Conservation (phyloP, 2,113 vertebrate species). For the Benitochromis conjunctus region DNA sequence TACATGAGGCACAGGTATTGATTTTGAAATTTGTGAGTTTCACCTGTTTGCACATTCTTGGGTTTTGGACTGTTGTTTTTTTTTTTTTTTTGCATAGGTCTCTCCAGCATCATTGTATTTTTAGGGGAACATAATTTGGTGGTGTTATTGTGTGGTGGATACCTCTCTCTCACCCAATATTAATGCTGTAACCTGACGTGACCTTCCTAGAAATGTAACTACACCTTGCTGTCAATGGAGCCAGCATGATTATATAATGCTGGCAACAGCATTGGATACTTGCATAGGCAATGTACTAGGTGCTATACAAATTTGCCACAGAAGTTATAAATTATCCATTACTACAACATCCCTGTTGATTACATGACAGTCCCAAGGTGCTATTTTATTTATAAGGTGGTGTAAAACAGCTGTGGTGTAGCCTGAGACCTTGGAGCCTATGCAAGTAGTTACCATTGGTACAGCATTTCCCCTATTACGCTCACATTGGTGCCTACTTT, state of each 20-base stretch:
- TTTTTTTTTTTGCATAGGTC: background rate
- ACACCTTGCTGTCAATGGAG: background rate
- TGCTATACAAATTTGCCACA: background rate
- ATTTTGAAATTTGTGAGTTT: background rate
- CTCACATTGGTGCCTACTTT: background rate
- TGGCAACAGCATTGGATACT: background rate
- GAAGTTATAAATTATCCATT: background rate
- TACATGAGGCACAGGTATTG: fast-evolving
- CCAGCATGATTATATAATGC: background rate
- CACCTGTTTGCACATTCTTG: background rate
- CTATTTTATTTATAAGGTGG: background rate
- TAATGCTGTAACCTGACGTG: background rate
- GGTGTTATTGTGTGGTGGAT: background rate
- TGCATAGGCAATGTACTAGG: background rate
- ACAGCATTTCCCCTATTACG: background rate
- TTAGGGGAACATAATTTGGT: background rate
- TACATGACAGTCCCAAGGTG: background rate
- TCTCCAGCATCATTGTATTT: background rate
- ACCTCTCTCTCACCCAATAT: background rate
- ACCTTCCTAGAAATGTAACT: background rate
- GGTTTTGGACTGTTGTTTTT: fast-evolving
- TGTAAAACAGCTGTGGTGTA: background rate
- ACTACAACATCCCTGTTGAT: background rate
- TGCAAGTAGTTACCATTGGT: background rate
- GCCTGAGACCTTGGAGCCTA: background rate